phyloP scores from a whole-genome alignment of 1,140 invertebrate genomes.

The Lasaia peninsularis region DNA sequence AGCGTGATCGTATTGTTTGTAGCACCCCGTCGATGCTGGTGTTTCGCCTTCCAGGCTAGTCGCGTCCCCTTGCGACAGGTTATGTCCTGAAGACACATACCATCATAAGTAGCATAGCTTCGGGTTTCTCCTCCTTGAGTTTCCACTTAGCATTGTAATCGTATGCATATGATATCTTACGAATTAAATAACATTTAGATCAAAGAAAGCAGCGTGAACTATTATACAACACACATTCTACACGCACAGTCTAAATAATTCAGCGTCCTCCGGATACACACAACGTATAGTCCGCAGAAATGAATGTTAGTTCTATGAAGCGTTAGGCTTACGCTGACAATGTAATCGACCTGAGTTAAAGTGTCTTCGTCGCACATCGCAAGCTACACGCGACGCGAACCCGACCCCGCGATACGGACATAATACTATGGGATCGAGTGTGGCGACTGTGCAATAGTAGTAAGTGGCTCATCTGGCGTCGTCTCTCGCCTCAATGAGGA shows the following conservation, averaged over 20 bases:
- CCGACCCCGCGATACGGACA: constrained; percentile 59
- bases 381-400: constrained; percentile 69
- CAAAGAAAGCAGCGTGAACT: constrained; percentile 58
- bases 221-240: constrained; percentile 71
- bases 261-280: constrained; percentile 74
- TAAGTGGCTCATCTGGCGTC: constrained; percentile 77
- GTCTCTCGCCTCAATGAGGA: constrained; percentile 81
- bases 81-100: constrained; percentile 86
- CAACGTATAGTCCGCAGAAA: constrained; percentile 62
- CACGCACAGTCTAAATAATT: constrained; percentile 64
- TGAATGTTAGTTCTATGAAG: constrained; percentile 69
- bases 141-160: constrained; percentile 33
- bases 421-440: constrained; percentile 62
- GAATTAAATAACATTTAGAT: constrained; percentile 49
- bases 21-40: constrained; percentile 87
- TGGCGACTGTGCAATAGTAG: constrained; percentile 68
- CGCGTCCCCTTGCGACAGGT: constrained; percentile 91
- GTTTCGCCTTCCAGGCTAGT: constrained; percentile 91
- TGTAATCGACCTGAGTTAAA: constrained; percentile 73
- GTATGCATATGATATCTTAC: constrained; percentile 31
- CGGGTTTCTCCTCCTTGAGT: constrained; percentile 31
- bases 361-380: constrained; percentile 74
- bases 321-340: constrained; percentile 75
- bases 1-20: constrained; percentile 90
- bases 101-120: constrained; percentile 63